phyloP scores from a whole-genome alignment of 2,113 vertebrate species.

The Eleginops maclovinus region DNA sequence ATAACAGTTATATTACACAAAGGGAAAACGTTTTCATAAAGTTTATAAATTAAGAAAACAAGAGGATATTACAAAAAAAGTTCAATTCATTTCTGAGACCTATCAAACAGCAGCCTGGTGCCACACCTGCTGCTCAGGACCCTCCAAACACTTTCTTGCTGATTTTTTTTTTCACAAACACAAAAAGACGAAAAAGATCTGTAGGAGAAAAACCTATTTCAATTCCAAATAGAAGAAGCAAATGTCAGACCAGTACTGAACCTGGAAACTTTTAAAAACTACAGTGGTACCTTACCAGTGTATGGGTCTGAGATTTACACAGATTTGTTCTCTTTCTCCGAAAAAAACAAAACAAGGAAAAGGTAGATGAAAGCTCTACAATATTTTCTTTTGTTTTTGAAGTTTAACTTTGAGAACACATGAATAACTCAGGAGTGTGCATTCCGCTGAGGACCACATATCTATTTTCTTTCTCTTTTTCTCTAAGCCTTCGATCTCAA shows the following conservation, averaged over 20 bases:
- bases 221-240: background rate
- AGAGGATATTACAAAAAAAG: background rate
- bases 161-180: conserved; percentile 17
- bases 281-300: conserved; percentile 1
- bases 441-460: conserved; percentile 42
- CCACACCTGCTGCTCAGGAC: background rate
- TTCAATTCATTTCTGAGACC: background rate
- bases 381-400: conserved; percentile 40
- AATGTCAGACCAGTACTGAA: conserved; percentile 50
- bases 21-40: background rate
- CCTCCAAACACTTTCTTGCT: background rate
- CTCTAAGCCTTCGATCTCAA: conserved; percentile 14
- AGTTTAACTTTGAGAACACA: conserved; percentile 42
- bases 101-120: background rate
- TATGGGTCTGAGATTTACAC: conserved; percentile 22
- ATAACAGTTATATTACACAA: background rate
- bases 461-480: conserved; percentile 18
- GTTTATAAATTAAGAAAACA: background rate
- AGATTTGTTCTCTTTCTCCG: background rate
- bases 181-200: background rate
- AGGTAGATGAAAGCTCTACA: conserved; percentile 31
- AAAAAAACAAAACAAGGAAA: conserved; percentile 31
- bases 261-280: conserved; percentile 23
- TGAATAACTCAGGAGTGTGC: conserved; percentile 52
- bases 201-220: background rate